A percentile compares a stretch with the other conserved stretches of the same genome.
Evolutionary conservation across 2,888 invertebrate genomes (phyloP).

Genomic region (Tachystola acroxantha): DNA sequence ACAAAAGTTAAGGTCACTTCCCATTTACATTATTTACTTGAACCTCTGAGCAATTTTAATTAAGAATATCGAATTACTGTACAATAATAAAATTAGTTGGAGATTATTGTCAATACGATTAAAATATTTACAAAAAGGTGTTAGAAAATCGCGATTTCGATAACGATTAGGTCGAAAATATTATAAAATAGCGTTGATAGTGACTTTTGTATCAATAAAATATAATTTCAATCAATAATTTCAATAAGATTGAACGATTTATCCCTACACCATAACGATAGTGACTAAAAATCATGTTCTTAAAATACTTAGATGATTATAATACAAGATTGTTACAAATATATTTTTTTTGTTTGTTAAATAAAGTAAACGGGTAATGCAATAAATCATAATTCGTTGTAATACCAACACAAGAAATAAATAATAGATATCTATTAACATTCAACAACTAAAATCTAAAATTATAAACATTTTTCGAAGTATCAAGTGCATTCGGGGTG

Average conservation of each 20-base stretch:
- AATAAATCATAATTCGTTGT: conserved; percentile 57
- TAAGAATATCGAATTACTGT: background rate
- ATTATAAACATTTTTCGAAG: conserved; percentile 27
- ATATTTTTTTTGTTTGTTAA: conserved; percentile 21
- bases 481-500: conserved; percentile 23
- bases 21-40: conserved; percentile 25
- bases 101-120: conserved; percentile 6
- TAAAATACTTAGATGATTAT: conserved; percentile 33
- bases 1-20: conserved; percentile 35
- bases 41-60: conserved; percentile 16
- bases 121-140: background rate
- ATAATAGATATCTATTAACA: conserved; percentile 67
- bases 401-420: conserved; percentile 60
- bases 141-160: background rate
- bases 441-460: conserved; percentile 64
- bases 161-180: background rate
- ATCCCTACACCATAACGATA: conserved; percentile 30
- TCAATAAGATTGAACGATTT: conserved; percentile 15
- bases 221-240: conserved; percentile 9
- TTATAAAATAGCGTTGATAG: background rate
- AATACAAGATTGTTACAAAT: conserved; percentile 36
- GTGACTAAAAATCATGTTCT: conserved; percentile 31
- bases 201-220: background rate
- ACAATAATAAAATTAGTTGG: background rate
- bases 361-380: conserved; percentile 38